phyloP scores from a whole-genome alignment of 2,888 invertebrate genomes.

The Drosophila falleni region DNA sequence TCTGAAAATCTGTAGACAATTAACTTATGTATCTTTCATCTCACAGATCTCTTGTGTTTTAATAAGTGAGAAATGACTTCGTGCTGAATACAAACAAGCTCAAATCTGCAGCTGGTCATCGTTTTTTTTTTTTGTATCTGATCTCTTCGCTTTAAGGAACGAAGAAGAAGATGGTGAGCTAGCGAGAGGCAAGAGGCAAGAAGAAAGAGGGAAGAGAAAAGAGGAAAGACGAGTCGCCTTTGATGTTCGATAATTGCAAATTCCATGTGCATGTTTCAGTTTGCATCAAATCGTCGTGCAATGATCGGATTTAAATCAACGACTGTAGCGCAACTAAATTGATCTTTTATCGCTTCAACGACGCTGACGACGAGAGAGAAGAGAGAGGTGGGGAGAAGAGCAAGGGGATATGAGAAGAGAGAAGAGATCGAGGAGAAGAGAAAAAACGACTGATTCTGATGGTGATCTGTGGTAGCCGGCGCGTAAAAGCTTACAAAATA shows the following conservation, averaged over 20 bases:
- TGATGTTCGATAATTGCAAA: slow-evolving; percentile 85
- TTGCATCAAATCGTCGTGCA: slow-evolving; percentile 80
- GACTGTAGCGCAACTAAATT: slow-evolving; percentile 83
- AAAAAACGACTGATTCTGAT: slow-evolving; percentile 24
- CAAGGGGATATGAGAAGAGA: neutral
- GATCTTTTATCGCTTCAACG: slow-evolving; percentile 84
- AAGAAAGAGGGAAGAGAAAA: too few relatives aligned
- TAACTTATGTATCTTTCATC: neutral
- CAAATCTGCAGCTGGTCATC: slow-evolving; percentile 43
- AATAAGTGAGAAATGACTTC: slow-evolving; percentile 9
- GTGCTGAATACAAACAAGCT: slow-evolving; percentile 22
- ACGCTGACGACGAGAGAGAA: slow-evolving; percentile 36
- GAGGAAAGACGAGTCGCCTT: slow-evolving; percentile 51
- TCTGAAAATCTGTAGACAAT: neutral
- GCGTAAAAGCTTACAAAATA: slow-evolving; percentile 80
- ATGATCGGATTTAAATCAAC: slow-evolving; percentile 85
- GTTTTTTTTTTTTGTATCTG: slow-evolving; percentile 26
- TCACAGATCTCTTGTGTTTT: neutral
- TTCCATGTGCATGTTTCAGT: slow-evolving; percentile 83
- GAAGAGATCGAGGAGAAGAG: neutral
- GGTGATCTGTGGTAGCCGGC: slow-evolving; percentile 69
- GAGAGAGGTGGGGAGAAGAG: neutral
- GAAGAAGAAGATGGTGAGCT: neutral
- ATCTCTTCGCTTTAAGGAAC: slow-evolving; percentile 4
- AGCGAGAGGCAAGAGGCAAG: neutral